A percentile compares a stretch with the other conserved stretches of the same genome.
phyloP scores from a whole-genome alignment of 2,113 vertebrate genomes.

The Oreochromis tanganicae region DNA sequence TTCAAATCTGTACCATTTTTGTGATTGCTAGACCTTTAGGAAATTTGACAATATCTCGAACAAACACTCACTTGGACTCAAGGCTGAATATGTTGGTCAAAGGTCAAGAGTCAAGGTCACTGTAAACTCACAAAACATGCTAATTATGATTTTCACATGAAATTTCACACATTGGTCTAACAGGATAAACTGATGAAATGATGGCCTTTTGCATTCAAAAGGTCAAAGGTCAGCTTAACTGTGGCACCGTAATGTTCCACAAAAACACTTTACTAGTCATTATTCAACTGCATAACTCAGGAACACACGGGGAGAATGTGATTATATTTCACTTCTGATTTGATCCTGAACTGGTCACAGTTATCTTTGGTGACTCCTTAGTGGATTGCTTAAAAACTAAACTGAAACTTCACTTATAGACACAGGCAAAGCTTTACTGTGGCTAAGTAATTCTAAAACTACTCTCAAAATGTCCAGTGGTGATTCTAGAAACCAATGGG shows the following conservation, averaged over 20 bases:
- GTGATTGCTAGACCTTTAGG: not conserved
- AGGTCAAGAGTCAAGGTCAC: not conserved
- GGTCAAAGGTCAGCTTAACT: not conserved
- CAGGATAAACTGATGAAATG: not conserved
- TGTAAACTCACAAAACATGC: not conserved
- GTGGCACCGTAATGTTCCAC: not conserved
- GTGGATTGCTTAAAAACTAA: not conserved
- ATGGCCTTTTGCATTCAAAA: not conserved
- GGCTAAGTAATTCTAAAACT: not conserved
- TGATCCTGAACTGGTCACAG: not conserved
- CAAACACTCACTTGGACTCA: not conserved
- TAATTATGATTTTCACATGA: not conserved
- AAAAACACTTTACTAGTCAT: not conserved
- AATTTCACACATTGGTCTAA: not conserved
- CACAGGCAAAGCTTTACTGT: not conserved
- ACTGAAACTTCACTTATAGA: not conserved
- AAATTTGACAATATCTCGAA: not conserved
- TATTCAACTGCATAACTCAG: not conserved
- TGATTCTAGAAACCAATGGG: not conserved
- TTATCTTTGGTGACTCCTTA: not conserved
- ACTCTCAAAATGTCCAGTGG: not conserved
- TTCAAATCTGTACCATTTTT: not conserved
- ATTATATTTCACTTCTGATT: not conserved
- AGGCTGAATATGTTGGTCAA: not conserved
- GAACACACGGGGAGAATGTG: not conserved